These are phyloP conservation scores for Limnephilus rhombicus DNA, from an alignment of 2,888 invertebrate genomes.

Conservation along the genomic window DNA sequence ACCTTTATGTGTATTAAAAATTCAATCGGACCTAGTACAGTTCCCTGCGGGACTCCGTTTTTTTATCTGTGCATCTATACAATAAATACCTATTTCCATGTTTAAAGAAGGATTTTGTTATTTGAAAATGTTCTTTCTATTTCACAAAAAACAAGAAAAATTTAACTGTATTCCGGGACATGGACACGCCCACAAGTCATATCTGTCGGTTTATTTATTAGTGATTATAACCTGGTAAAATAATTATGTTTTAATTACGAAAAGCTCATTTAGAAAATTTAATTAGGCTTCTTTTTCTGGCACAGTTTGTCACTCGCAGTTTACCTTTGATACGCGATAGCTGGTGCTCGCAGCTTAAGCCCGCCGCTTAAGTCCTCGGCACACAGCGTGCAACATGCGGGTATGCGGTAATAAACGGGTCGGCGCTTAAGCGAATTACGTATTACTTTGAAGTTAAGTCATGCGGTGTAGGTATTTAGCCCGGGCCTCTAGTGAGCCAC, in stretches of 20 bases:
- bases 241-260: background rate
- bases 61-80: no score
- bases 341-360: background rate
- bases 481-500: background rate
- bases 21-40: no score
- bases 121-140: no score
- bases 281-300: background rate
- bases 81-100: no score
- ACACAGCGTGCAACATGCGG: constrained; percentile 11
- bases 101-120: no score
- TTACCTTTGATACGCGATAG: background rate
- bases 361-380: background rate
- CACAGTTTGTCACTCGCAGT: background rate
- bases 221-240: background rate
- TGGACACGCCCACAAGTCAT: no score
- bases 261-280: background rate
- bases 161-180: no score
- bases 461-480: constrained; percentile 14
- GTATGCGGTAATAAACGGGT: constrained; percentile 17
- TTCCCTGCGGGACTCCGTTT: no score
- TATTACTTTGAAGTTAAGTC: constrained; percentile 34
- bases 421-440: constrained; percentile 4
- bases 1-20: no score
- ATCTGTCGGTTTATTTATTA: no score
- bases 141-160: no score